Percentiles rank a stretch among this genome's conserved stretches.
Conservation (phyloP, 2,113 vertebrate species). For the Ochotona curzoniae region DNA sequence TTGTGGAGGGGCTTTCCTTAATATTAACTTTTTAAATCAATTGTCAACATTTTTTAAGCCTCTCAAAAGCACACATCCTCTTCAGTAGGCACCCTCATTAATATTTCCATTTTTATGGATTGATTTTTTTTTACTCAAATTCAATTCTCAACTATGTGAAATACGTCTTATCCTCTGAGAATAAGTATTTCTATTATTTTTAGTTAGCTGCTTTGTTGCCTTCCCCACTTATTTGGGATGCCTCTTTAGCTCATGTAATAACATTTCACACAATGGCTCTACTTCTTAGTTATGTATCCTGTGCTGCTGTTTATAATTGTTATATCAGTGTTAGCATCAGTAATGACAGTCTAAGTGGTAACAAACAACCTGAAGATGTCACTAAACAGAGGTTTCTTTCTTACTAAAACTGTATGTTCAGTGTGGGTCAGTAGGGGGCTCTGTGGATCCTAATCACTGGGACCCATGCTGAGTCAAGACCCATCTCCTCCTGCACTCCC, state of each 20-base stretch:
- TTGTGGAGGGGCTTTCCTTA: background rate
- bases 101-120: background rate
- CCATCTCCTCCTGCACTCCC: background rate
- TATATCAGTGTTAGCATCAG: background rate
- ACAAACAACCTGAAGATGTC: background rate
- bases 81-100: background rate
- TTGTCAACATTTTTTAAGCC: background rate
- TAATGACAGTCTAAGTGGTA: background rate
- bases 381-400: background rate
- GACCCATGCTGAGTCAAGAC: background rate
- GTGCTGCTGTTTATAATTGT: background rate
- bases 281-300: background rate
- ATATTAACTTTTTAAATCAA: background rate
- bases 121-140: background rate
- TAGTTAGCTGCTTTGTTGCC: background rate
- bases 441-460: background rate
- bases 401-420: background rate
- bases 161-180: slow-evolving; percentile 5
- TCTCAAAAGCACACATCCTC: background rate
- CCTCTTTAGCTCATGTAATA: background rate
- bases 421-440: slow-evolving; percentile 50
- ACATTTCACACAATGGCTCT: background rate
- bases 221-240: background rate
- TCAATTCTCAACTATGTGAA: background rate
- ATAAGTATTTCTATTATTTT: background rate